Evolutionary conservation across 37 sponge, comb jelly and placozoan species (phyloP), one percentile per base, ranked within the genome.

Genomic region (Theonella swinhoei): DNA sequence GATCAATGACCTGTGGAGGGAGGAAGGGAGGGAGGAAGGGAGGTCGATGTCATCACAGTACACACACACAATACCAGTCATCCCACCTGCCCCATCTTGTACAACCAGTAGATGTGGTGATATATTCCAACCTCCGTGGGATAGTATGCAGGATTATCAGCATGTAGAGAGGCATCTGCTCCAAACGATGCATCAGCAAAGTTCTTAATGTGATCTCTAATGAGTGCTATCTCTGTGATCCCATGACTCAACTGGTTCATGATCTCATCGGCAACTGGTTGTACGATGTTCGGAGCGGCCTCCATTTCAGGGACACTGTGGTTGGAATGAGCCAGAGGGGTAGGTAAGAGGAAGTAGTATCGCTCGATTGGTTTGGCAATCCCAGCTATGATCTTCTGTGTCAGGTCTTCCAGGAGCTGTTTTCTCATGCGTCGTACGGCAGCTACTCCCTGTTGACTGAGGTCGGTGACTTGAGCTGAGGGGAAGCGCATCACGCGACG

Each of bases 291-390:
- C 9, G 83, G 78, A 2, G 92, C 72, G 0, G 67, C 19, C 0
- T 83, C 83, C 1, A 91, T 79, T 29, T 91, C 88, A 28, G 84
- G 75, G 5, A 89, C 77, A 11, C 32, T 47, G 40, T 94, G 94
- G 11, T 78, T 76, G 23, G 73, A 74, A 68, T 94, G 94, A n/a
- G 94, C 94, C 54, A 90, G 1, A 0, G 88, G 87, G 0, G 94
- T 94, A 3, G 94, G 94, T 9, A 94, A 78, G 30, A 85, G 79
- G 58, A 94, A 83, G 68, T 83, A 89, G 80, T 86, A 89, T 23
- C 94, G 64, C 38, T 94, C 94, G 17, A 33, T 62, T 0, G 94
- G 88, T n/a, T 82, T 86, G 30, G 87, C 80, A 7, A 79, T 36
- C 1, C 94, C 94, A 1, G 83, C 70, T 1, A 42, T 58, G 24